Percentiles rank a stretch among this genome's conserved stretches.
Conservation (phyloP, 2,113 vertebrate species). For the Pyrgilauda ruficollis region DNA sequence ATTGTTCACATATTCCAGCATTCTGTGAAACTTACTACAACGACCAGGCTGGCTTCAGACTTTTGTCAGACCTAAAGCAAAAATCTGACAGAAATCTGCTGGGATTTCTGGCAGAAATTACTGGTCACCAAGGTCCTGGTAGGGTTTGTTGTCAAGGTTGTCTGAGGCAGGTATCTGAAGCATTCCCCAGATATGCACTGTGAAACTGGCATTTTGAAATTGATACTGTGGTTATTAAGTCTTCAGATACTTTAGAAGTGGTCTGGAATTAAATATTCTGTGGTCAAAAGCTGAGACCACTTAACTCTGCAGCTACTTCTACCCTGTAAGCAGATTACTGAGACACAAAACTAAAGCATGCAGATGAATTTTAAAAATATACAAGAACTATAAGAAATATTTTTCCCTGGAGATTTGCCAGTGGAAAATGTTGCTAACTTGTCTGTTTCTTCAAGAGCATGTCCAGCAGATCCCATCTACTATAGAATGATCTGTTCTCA, state of each 20-base stretch:
- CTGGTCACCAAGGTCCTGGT: neutral
- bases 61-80: neutral
- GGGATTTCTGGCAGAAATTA: neutral
- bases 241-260: neutral
- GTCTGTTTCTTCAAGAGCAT: constrained; percentile 2
- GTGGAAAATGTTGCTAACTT: constrained; percentile 50
- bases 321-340: neutral
- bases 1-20: neutral
- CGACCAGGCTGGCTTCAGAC: neutral
- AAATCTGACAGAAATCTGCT: neutral
- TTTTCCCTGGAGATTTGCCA: constrained; percentile 38
- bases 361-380: constrained; percentile 11
- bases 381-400: constrained; percentile 19
- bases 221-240: neutral
- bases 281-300: neutral
- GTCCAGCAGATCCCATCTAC: constrained; percentile 42
- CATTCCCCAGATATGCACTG: neutral
- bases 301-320: constrained; percentile 20
- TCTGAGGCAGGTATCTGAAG: constrained; percentile 23
- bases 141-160: neutral
- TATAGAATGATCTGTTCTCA: neutral
- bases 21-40: neutral
- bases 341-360: neutral
- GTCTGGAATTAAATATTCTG: neutral
- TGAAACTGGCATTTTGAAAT: constrained; percentile 24